Percentiles rank a stretch among this genome's conserved stretches.
phyloP scores from a whole-genome alignment of 2,797 vertebrate species.

The Carduelis carduelis region DNA sequence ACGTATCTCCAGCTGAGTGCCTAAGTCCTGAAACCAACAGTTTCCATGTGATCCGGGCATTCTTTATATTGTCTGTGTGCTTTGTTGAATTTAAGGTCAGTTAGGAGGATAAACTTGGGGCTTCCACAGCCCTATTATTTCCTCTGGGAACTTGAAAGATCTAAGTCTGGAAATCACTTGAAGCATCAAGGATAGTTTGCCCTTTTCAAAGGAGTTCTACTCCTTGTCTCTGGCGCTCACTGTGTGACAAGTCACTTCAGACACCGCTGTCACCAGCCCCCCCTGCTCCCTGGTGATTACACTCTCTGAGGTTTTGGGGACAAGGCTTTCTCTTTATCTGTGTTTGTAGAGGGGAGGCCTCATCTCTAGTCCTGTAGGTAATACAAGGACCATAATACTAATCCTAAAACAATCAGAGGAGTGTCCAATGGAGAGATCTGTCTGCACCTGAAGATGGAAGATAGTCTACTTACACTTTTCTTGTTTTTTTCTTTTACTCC shows the following conservation, averaged over 20 bases:
- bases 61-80: conserved; percentile 29
- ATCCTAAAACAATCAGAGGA: conserved; percentile 46
- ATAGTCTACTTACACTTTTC: background rate
- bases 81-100: conserved; percentile 64
- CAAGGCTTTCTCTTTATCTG: conserved; percentile 40
- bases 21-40: conserved; percentile 50
- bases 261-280: background rate
- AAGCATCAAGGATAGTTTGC: conserved; percentile 44
- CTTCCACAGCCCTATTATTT: conserved; percentile 53
- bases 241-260: conserved; percentile 57
- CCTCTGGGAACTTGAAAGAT: conserved; percentile 62
- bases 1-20: conserved; percentile 53
- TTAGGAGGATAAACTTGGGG: conserved; percentile 59
- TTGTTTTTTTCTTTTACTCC: background rate
- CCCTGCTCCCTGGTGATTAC: background rate
- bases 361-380: conserved; percentile 9
- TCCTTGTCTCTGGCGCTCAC: background rate
- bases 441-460: conserved; percentile 5
- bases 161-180: conserved; percentile 49
- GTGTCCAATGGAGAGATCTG: background rate
- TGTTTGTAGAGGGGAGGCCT: conserved; percentile 28
- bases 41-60: conserved; percentile 49
- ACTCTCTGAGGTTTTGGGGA: background rate
- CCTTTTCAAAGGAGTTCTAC: conserved; percentile 5
- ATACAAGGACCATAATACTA: conserved; percentile 56